Evolutionary conservation across 1,140 invertebrate genomes (phyloP), one percentile per base, ranked within the genome.

Genomic region (Trichoplusia ni): DNA sequence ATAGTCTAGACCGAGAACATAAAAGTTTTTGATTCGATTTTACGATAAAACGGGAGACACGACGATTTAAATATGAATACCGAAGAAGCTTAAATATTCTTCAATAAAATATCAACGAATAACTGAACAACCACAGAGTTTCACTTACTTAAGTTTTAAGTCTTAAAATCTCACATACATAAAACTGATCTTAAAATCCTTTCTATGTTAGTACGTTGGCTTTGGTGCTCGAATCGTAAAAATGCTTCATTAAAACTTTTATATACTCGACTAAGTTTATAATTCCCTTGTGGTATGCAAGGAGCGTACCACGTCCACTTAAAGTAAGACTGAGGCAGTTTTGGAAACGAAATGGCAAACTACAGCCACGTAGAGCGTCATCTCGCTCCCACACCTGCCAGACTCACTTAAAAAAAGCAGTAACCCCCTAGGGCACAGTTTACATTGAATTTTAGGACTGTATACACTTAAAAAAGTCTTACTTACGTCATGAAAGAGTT

Each of bases 241-340:
- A 58, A 44, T 31, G 54, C 37, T 58, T 58, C 54, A 58, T 58
- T 58, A 58, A 58, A 58, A 58, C 16, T 58, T 58, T 40, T 44
- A 31, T 42, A 42, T 13, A 14, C 25, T 14, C 23, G 19, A 6
- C 25, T 31, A 44, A 58, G 37, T 58, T 58, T 31, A 42, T 14
- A 27, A 40, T 42, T 29, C 37, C 38, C 14, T 29, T 8, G 44
- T 42, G 49, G 5, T 23, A 58, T 42, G 54, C 54, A 27, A 25
- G 29, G 14, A 29, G 14, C 25, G n/a, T n/a, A n/a, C n/a, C n/a
- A n/a, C n/a, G n/a, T n/a, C n/a, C n/a, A n/a, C n/a, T n/a, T n/a
- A n/a, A n/a, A n/a, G n/a, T n/a, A n/a, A n/a, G n/a, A n/a, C n/a
- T n/a, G n/a, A n/a, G n/a, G n/a, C n/a, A n/a, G n/a, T n/a, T n/a